Conservation (phyloP, 2,113 vertebrate species). For the Daphoenositta chrysoptera region DNA sequence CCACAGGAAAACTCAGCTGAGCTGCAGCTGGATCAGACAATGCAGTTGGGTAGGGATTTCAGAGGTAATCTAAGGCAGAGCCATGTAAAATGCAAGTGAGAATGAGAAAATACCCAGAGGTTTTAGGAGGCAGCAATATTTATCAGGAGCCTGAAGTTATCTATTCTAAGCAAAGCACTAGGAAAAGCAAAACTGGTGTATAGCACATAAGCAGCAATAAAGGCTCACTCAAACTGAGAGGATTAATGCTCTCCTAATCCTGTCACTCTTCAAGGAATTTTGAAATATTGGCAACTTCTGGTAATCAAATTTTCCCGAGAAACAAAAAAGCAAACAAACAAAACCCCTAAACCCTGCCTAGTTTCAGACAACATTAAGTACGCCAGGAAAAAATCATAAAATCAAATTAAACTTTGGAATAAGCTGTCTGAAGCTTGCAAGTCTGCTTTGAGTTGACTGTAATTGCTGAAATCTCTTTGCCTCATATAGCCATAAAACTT, state of each 20-base stretch:
- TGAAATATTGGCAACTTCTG: neutral
- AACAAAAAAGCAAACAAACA: neutral
- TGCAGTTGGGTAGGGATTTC: neutral
- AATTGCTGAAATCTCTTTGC: neutral
- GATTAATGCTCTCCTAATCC: constrained; percentile 2
- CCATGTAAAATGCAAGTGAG: neutral
- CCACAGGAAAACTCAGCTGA: neutral
- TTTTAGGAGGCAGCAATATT: neutral
- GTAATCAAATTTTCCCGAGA: neutral
- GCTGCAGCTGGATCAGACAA: constrained; percentile 28
- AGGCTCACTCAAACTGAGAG: neutral
- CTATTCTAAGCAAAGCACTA: neutral
- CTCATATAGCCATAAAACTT: neutral
- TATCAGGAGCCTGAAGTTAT: neutral
- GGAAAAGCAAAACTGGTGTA: neutral
- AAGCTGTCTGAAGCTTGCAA: neutral
- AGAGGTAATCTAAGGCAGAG: constrained; percentile 2
- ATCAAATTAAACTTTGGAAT: constrained; percentile 22
- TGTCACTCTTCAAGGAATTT: neutral
- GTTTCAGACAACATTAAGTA: neutral
- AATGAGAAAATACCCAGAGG: neutral
- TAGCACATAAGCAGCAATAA: neutral
- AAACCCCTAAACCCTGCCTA: neutral
- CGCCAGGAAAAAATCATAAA: neutral
- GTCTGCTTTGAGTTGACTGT: neutral